A percentile compares a stretch with the other conserved stretches of the same genome.
phyloP scores from a whole-genome alignment of 2,113 vertebrate genomes.

The Felis catus region F.catus_Fca126_mat1.0 CM031419.1:82817001-82817500 shows the following conservation, averaged over 20 bases:
- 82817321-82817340: background rate
- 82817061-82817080: background rate
- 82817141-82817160: background rate
- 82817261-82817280: background rate
- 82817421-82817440: background rate
- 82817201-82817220: background rate
- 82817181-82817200: background rate
- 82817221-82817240: background rate
- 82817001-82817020: background rate
- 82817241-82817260: background rate
- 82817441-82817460: background rate
- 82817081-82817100: background rate
- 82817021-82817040: background rate
- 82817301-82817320: background rate
- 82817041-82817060: background rate
- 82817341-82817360: background rate
- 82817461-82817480: background rate
- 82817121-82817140: background rate
- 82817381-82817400: background rate
- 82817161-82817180: no score
- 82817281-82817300: background rate
- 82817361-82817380: slow-evolving; percentile 5
- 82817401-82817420: background rate
- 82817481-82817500: background rate
- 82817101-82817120: background rate